Conservation (phyloP, 2,113 vertebrate species). For the Haemorhous mexicanus region DNA sequence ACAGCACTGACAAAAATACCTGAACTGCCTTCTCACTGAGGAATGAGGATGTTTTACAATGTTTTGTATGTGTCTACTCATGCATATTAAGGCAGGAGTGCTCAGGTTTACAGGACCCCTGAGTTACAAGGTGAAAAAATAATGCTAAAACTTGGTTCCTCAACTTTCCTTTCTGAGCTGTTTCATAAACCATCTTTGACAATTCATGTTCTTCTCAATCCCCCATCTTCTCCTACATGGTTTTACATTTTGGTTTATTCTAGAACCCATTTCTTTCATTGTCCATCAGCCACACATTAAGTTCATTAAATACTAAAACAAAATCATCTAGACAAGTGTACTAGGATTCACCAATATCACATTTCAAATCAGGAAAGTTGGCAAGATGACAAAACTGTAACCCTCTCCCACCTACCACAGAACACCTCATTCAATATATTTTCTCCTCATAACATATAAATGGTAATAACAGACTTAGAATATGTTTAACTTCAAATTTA, state of each 20-base stretch:
- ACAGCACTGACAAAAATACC: neutral
- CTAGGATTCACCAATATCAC: neutral
- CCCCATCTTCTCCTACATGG: neutral
- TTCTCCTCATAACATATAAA: neutral
- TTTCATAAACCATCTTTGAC: neutral
- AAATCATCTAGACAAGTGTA: neutral
- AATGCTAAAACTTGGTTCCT: neutral
- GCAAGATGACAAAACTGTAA: neutral
- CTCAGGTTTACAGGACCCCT: neutral
- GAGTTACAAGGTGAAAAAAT: neutral
- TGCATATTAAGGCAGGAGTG: neutral
- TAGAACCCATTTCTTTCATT: neutral
- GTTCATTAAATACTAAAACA: neutral
- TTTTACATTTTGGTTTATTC: neutral
- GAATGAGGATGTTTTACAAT: neutral
- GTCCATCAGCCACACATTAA: neutral
- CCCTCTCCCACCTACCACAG: accelerated
- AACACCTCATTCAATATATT: neutral
- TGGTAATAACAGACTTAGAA: neutral
- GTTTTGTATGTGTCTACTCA: neutral
- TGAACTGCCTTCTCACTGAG: accelerated
- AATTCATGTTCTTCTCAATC: neutral
- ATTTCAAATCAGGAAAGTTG: neutral
- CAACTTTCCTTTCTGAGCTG: neutral
- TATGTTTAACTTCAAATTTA: neutral